phyloP scores from a whole-genome alignment of 1,140 invertebrate species.

The Zaprionus inermis region DNA sequence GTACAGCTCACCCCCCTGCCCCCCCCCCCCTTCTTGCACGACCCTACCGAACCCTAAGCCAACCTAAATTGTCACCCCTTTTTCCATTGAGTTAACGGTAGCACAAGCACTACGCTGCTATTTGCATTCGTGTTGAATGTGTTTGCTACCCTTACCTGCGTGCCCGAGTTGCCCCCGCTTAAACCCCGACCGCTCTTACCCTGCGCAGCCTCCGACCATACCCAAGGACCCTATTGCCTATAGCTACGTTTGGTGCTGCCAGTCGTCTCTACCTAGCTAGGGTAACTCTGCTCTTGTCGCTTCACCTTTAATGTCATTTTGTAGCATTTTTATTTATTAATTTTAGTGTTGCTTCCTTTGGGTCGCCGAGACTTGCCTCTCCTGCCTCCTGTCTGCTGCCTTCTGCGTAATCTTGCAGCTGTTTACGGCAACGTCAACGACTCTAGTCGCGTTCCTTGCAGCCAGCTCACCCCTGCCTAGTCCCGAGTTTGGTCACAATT shows the following conservation, averaged over 20 bases:
- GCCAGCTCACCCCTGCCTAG: conserved; percentile 14
- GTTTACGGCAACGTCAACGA: conserved; percentile 51
- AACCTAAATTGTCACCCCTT: conserved; percentile 46
- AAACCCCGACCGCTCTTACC: conserved; percentile 22
- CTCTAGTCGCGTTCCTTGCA: conserved; percentile 34
- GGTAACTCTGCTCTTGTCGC: conserved; percentile 43
- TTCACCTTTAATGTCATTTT: conserved; percentile 78
- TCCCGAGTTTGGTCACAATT: conserved; percentile 31
- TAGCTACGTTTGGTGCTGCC: conserved; percentile 11
- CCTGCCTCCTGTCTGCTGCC: neutral
- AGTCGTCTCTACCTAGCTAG: neutral
- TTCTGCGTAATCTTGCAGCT: conserved; percentile 57
- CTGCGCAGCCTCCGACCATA: conserved; percentile 35
- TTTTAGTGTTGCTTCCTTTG: conserved; percentile 62
- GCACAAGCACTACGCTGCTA: conserved; percentile 10
- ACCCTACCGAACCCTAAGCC: neutral
- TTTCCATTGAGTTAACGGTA: conserved; percentile 36
- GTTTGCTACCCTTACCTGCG: conserved; percentile 21
- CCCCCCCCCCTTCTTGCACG: no score
- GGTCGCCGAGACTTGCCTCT: conserved; percentile 10
- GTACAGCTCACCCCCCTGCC: neutral
- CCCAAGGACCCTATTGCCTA: conserved; percentile 7
- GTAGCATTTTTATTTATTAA: conserved; percentile 81
- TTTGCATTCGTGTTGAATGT: conserved; percentile 44
- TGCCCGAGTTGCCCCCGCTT: neutral